Base-by-base conservation (phyloP, 2,888 invertebrate species). In the Papilio gigon region DNA sequence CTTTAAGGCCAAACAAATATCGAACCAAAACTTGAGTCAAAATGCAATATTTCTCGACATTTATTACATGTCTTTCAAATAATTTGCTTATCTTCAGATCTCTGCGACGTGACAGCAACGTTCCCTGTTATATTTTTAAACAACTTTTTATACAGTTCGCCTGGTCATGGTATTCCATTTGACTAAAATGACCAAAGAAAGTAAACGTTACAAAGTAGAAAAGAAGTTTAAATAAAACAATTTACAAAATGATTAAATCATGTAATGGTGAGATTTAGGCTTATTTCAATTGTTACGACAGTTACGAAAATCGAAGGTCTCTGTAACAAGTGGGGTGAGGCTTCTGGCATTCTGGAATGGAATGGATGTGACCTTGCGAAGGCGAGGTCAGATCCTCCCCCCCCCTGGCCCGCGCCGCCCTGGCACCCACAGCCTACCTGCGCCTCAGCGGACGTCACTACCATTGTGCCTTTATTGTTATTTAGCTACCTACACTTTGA, bases 301-400 rank as follows among this genome's bases (percentile, higher is more conserved):
- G n/a, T 60, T 60, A 60, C 25, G 25, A 22, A 58, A 25, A 67
- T 60, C 50, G 50, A 67, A 67, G 66, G 60, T 67, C 47, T 60
- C 40, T 17, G 22, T 50, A 40, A 47, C 47, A 35, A 37, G 40
- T 33, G 33, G 80, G 79, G 81, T 81, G 82, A 77, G 80, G 81
- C 79, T 82, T 83, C 82, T 81, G 82, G 82, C 78, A 80, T 81
- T 77, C 80, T 80, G 78, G 82, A 85, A 84, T 85, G 87, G 87
- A 88, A 86, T 87, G 84, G 80, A 86, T 83, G 77, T 82, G 87
- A 89, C 90, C 90, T 90, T 90, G 90, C 74, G 78, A 83, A 84
- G 83, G 85, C 89, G 89, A 90, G 89, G 89, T 88, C 89, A 84
- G 77, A 53, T 30, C 53, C 74, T 77, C 81, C 74, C 65, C 74